Percentiles rank a stretch among this genome's conserved stretches.
These are phyloP conservation scores for Elymnias hypermnestra DNA, from an alignment of 1,140 invertebrate species.

Conservation along the genomic window DNA sequence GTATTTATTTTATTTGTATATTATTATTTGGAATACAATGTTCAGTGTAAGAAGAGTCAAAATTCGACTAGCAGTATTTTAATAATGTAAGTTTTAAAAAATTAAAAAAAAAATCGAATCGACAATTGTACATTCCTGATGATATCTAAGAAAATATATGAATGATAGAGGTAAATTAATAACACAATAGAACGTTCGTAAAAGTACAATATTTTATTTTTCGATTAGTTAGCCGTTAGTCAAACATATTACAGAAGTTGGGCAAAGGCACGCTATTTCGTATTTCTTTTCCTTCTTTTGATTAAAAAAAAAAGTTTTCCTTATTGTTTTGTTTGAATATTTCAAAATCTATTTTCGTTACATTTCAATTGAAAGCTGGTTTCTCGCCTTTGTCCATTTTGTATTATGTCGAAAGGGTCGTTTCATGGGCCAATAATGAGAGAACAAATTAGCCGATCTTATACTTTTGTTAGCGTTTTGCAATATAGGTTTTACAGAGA, in stretches of 20 bases:
- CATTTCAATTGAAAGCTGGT: constrained; percentile 1
- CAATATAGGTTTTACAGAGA: constrained; percentile 39
- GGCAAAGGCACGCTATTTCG: constrained; percentile 2
- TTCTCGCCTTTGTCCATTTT: constrained; percentile 13
- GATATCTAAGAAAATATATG: constrained; percentile 24
- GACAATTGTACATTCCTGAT: constrained; percentile 54
- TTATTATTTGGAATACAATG: constrained; percentile 15
- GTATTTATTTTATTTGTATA: constrained; percentile 31
- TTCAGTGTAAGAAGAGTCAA: constrained; percentile 29
- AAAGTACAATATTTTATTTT: constrained; percentile 52
- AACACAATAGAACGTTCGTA: constrained; percentile 31
- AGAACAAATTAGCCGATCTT: constrained; percentile 54
- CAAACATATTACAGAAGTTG: constrained; percentile 6
- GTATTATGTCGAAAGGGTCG: constrained; percentile 12
- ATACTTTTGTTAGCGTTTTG: constrained; percentile 43
- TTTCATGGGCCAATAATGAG: constrained; percentile 19
- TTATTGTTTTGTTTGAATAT: constrained; percentile 7
- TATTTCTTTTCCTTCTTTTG: background rate
- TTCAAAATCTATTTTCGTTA: constrained; percentile 6
- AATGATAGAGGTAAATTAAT: constrained; percentile 19
- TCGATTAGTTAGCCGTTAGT: constrained; percentile 9
- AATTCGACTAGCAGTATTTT: constrained; percentile 37
- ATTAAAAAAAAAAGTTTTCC: constrained; percentile 5
- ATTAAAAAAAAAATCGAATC: constrained; percentile 23
- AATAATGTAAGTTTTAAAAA: constrained; percentile 34